Conservation (phyloP, 64 coral and sea anemone species). For the Pocillopora verrucosa region DNA sequence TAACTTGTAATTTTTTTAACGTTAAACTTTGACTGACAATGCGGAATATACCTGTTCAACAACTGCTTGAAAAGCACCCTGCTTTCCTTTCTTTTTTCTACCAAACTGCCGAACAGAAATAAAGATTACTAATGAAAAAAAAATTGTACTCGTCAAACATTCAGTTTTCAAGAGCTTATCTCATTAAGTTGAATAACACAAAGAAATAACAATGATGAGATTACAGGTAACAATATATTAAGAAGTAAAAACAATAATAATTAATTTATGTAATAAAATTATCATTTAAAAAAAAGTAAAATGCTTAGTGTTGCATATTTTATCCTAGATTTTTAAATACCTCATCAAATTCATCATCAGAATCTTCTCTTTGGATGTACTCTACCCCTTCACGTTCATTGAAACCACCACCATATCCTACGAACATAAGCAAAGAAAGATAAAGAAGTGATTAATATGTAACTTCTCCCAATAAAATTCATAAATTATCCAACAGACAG, state of each 20-base stretch:
- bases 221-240: neutral
- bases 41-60: slow-evolving; percentile 3
- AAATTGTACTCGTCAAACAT: neutral
- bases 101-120: slow-evolving; percentile 43
- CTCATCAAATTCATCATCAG: slow-evolving; percentile 98
- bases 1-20: neutral
- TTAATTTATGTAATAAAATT: no score
- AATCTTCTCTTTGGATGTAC: slow-evolving; percentile 75
- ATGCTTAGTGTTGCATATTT: neutral
- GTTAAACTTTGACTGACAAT: neutral
- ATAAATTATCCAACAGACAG: no score
- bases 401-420: slow-evolving; percentile 92
- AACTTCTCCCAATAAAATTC: no score
- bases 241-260: no score
- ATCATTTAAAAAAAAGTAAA: neutral
- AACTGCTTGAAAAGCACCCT: neutral
- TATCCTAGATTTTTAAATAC: slow-evolving; percentile 11
- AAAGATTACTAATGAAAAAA: neutral
- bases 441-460: no score
- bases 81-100: slow-evolving; percentile 43
- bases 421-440: neutral
- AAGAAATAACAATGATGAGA: neutral
- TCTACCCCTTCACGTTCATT: slow-evolving; percentile 95
- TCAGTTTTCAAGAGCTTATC: no score
- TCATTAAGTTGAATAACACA: no score